Evolutionary conservation across 2,888 invertebrate genomes (phyloP).

Genomic region (Ectemnius continuus): DNA sequence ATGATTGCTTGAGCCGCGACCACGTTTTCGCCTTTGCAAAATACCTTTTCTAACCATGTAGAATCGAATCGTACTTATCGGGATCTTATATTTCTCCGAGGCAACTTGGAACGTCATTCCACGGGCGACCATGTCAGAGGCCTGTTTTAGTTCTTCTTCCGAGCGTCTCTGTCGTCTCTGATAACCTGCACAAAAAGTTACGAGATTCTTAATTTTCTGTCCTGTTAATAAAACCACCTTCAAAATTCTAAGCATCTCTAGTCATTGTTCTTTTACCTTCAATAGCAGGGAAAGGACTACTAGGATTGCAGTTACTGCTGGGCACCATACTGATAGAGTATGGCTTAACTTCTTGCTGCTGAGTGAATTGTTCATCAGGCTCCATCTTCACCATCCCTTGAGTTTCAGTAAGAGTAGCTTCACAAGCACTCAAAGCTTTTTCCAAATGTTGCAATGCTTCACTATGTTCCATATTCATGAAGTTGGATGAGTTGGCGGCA

Average conservation of each 20-base stretch:
- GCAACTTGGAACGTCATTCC: conserved; percentile 93
- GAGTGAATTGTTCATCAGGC: conserved; percentile 74
- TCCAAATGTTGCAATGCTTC: conserved; percentile 76
- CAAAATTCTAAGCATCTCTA: neutral
- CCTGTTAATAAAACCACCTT: neutral
- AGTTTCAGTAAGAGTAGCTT: conserved; percentile 75
- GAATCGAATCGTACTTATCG: conserved; percentile 91
- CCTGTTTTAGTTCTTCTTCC: conserved; percentile 87
- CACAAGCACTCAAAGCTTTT: conserved; percentile 74
- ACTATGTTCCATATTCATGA: conserved; percentile 74
- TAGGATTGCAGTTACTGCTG: conserved; percentile 70
- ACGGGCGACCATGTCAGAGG: conserved; percentile 91
- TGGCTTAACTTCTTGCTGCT: conserved; percentile 72
- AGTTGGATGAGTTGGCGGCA: conserved; percentile 68
- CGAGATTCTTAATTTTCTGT: neutral
- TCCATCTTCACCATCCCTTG: conserved; percentile 76
- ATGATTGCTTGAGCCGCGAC: conserved; percentile 82
- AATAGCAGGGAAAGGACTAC: conserved; percentile 75
- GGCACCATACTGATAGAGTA: conserved; percentile 76
- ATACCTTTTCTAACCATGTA: conserved; percentile 94
- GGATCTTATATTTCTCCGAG: conserved; percentile 92
- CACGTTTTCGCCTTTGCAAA: conserved; percentile 87
- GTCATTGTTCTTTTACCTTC: conserved; percentile 68
- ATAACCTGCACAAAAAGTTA: conserved; percentile 65
- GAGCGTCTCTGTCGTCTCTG: conserved; percentile 82